Evolutionary conservation across 2,888 invertebrate genomes (phyloP).

Genomic region (Cheilosia variabilis): DNA sequence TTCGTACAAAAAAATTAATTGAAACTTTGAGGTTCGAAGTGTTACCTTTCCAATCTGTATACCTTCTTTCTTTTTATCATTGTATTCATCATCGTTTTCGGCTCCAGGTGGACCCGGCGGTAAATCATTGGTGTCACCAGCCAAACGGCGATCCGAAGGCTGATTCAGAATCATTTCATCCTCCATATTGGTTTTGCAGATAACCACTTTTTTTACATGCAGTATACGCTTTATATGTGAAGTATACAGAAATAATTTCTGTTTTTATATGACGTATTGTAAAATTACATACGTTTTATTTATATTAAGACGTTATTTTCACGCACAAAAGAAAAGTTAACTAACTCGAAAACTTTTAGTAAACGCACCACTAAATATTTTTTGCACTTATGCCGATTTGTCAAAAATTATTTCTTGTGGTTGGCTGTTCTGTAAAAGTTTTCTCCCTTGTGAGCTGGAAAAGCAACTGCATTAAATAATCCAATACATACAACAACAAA

Average conservation of each 20-base stretch:
- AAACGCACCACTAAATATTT: neutral
- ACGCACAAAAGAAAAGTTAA: neutral
- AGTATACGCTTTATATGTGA: neutral
- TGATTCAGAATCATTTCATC: constrained; percentile 80
- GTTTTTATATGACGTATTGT: neutral
- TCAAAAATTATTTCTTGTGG: neutral
- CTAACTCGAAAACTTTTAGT: neutral
- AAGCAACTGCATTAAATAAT: neutral
- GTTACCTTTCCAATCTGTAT: too few species aligned
- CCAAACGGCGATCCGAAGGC: constrained; percentile 79
- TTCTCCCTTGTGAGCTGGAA: neutral
- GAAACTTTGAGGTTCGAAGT: neutral
- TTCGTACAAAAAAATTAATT: neutral
- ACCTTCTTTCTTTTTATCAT: constrained; percentile 47
- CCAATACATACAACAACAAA: too few species aligned
- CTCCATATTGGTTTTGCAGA: constrained; percentile 79
- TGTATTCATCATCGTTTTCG: constrained; percentile 78
- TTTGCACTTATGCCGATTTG: constrained; percentile 14
- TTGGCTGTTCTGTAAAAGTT: neutral
- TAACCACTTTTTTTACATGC: constrained; percentile 1
- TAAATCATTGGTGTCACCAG: constrained; percentile 78
- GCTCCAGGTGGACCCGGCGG: constrained; percentile 82
- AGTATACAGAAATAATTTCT: neutral
- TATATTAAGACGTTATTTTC: neutral
- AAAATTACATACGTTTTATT: neutral